Evolutionary conservation across 2,888 invertebrate species (phyloP), one percentile per base, ranked within the genome.

Genomic region (Lithophane semibrunnea): DNA sequence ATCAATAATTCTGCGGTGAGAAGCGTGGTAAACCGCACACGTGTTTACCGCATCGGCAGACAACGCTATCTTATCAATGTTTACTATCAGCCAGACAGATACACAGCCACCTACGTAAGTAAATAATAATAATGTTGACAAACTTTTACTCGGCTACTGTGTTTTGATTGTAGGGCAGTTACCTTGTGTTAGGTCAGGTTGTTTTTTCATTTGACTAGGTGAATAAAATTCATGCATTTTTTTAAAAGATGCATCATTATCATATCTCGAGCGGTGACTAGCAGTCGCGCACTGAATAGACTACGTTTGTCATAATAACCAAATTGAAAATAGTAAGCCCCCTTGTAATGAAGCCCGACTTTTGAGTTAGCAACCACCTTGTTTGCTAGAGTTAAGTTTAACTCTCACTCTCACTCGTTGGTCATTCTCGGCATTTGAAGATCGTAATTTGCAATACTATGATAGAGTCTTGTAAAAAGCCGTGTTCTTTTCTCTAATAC

Each of bases 71-170:
- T 78, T 8, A 78, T 78, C 78, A 52, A 29, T 78, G 13, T 56
- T 63, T 73, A n/a, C 18, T 73, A 64, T 74, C 49, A 64, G 64
- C 52, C 82, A 82, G 75, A 78, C 75, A 52, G 42, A 10, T n/a
- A 73, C 21, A 12, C 29, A 80, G 42, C 49, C 82, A 37, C 18
- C 74, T 9, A 49, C 73, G 73, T 64, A 29, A 16, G 13, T 29
- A 5, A 0, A 0, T 73, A 13, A 58, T 3, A 37, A 18, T 60
- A 18, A 58, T 42, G 52, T 37, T 52, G 52, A 72, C 60, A 37
- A 60, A 60, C 54, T 54, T 13, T 58, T 29, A 64, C 29, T 56
- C 77, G 56, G 49, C 64, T 64, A 74, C 63, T 52, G 49, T 65
- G n/a, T 58, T 78, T 58, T 65, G 18, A 42, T 44, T 13, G 10